Evolutionary conservation across 2,888 invertebrate species (phyloP).

Genomic region (Auanema sp.): DNA sequence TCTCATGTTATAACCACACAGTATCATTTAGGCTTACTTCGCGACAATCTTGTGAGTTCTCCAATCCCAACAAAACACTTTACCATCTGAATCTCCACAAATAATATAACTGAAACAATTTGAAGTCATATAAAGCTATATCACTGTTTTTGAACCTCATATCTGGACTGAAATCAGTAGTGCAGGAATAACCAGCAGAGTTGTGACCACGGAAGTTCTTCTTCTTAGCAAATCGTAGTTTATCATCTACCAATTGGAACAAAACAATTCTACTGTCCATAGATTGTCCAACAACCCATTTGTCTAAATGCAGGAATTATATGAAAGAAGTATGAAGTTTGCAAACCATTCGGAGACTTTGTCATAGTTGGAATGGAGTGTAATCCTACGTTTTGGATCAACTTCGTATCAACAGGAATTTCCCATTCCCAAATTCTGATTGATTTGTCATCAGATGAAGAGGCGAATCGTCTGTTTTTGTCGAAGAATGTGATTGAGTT

Average conservation of each 20-base stretch:
- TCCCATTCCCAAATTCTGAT: constrained; percentile 98
- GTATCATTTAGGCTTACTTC: constrained; percentile 65
- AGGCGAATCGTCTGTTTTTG: constrained; percentile 93
- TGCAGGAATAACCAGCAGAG: constrained; percentile 98
- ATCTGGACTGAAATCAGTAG: constrained; percentile 94
- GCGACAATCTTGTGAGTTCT: constrained; percentile 96
- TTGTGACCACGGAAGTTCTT: constrained; percentile 96
- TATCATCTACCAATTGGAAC: constrained; percentile 87
- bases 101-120: constrained; percentile 79
- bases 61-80: constrained; percentile 99
- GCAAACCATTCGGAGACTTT: constrained; percentile 81
- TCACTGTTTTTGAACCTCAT: constrained; percentile 76
- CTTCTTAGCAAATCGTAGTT: constrained; percentile 96
- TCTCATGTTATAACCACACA: neutral
- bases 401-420: constrained; percentile 91
- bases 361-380: constrained; percentile 98
- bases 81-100: constrained; percentile 98
- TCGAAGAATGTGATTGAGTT: constrained; percentile 99
- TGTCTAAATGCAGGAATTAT: constrained; percentile 68
- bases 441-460: constrained; percentile 98
- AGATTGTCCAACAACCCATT: constrained; percentile 98
- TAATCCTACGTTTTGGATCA: constrained; percentile 98
- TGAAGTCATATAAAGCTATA: neutral
- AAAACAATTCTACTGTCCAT: constrained; percentile 99
- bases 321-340: constrained; percentile 10